Percentiles rank a stretch among this genome's conserved stretches.
phyloP scores from a whole-genome alignment of 2,888 invertebrate genomes.

The Oligia latruncula region DNA sequence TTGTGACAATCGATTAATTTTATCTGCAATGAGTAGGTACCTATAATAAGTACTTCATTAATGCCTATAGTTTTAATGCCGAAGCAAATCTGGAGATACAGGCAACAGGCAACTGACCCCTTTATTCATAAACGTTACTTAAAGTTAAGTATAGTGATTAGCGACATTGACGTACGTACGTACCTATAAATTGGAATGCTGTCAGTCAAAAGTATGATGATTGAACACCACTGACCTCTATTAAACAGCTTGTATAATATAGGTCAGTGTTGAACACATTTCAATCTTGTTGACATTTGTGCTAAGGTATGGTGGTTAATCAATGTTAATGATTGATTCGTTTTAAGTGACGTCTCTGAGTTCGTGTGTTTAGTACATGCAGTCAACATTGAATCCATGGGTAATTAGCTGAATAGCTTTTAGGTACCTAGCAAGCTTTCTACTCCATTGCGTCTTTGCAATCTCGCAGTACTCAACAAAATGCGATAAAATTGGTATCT shows the following conservation, averaged over 20 bases:
- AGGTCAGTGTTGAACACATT: too few species aligned
- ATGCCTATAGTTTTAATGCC: constrained; percentile 21
- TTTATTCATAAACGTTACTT: background rate
- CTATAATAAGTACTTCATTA: background rate
- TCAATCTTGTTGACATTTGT: too few species aligned
- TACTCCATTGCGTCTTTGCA: background rate
- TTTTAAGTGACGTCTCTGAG: too few species aligned
- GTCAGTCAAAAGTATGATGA: too few species aligned
- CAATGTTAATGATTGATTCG: too few species aligned
- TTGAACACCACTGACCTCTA: too few species aligned
- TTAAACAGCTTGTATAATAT: too few species aligned
- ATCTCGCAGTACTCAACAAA: background rate
- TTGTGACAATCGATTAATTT: constrained; percentile 26
- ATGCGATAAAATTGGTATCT: background rate
- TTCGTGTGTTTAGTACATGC: too few species aligned
- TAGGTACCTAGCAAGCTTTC: background rate
- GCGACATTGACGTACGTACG: too few species aligned
- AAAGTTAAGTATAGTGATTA: too few species aligned
- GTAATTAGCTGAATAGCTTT: background rate
- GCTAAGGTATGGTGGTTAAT: too few species aligned
- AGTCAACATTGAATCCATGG: background rate
- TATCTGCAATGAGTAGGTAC: constrained; percentile 8
- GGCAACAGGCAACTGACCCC: background rate
- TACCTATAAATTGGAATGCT: too few species aligned
- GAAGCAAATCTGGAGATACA: constrained; percentile 18